Evolutionary conservation across 2,888 invertebrate genomes (phyloP).

Genomic region (Eilema sororculum): DNA sequence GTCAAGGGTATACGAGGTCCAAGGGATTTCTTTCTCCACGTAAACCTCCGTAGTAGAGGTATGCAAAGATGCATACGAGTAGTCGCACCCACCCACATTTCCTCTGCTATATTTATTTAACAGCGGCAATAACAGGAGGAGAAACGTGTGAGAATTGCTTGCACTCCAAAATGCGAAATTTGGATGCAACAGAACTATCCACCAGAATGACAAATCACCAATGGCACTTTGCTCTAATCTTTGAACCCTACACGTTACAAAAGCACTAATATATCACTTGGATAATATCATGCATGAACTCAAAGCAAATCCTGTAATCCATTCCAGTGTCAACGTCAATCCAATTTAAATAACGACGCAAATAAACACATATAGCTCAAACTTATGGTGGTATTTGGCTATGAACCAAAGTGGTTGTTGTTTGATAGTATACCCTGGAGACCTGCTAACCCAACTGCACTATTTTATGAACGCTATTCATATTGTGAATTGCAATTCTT

Average conservation of each 20-base stretch:
- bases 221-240: not conserved
- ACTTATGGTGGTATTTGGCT: conserved; percentile 17
- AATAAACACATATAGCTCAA: conserved; percentile 10
- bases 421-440: not conserved
- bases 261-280: not conserved
- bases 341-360: conserved; percentile 17
- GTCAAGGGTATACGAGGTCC: too few relatives aligned
- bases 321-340: conserved; percentile 7
- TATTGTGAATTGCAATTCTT: conserved; percentile 7
- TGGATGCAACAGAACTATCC: too few relatives aligned
- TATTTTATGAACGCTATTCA: conserved; percentile 5
- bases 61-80: not conserved
- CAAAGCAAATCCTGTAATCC: too few relatives aligned
- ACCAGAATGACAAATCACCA: too few relatives aligned
- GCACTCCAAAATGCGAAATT: too few relatives aligned
- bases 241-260: not conserved
- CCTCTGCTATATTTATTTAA: too few relatives aligned
- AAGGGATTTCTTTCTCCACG: too few relatives aligned
- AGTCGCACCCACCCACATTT: too few relatives aligned
- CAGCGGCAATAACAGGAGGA: too few relatives aligned
- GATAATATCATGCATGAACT: too few relatives aligned
- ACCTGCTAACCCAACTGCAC: conserved; percentile 14
- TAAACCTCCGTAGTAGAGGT: not conserved
- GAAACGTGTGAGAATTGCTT: too few relatives aligned
- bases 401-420: conserved; percentile 13